Conservation (phyloP, 64 coral and sea anemone species). For the Acropora yongei region DNA sequence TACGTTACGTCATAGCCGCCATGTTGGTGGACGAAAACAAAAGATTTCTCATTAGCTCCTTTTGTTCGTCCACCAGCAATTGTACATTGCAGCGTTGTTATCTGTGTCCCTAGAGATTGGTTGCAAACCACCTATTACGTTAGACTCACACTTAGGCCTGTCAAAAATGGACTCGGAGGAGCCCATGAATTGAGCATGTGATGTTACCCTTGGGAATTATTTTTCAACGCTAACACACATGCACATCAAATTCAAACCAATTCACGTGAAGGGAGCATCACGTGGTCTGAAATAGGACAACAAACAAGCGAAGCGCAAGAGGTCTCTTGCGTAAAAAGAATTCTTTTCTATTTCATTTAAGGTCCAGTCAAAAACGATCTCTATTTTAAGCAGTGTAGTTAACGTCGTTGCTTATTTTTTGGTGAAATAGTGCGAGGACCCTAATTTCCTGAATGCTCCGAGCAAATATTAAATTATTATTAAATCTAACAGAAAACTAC, state of each 20-base stretch:
- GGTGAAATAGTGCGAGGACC: conserved; percentile 18
- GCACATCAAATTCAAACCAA: neutral
- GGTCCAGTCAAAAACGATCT: neutral
- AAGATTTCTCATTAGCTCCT: too few species aligned
- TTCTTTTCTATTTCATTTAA: neutral
- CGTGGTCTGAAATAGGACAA: conserved; percentile 12
- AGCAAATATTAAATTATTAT: conserved; percentile 12
- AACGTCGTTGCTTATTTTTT: neutral
- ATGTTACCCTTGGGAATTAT: conserved; percentile 9
- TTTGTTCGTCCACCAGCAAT: too few species aligned
- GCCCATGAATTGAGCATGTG: conserved; percentile 12
- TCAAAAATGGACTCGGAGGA: conserved; percentile 7
- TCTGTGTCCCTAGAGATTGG: too few species aligned
- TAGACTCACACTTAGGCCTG: conserved; percentile 6
- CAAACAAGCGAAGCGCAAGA: neutral
- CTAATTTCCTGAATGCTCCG: conserved; percentile 20
- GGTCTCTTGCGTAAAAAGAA: neutral
- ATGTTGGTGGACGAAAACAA: too few species aligned
- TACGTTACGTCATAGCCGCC: too few species aligned
- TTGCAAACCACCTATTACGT: neutral
- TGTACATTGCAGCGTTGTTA: too few species aligned
- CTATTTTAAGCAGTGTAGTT: conserved; percentile 2
- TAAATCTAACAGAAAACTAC: conserved; percentile 6
- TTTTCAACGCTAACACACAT: neutral
- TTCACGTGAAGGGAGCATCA: conserved; percentile 22